phyloP scores from a whole-genome alignment of 2,113 vertebrate species.

The Xiphophorus maculatus region DNA sequence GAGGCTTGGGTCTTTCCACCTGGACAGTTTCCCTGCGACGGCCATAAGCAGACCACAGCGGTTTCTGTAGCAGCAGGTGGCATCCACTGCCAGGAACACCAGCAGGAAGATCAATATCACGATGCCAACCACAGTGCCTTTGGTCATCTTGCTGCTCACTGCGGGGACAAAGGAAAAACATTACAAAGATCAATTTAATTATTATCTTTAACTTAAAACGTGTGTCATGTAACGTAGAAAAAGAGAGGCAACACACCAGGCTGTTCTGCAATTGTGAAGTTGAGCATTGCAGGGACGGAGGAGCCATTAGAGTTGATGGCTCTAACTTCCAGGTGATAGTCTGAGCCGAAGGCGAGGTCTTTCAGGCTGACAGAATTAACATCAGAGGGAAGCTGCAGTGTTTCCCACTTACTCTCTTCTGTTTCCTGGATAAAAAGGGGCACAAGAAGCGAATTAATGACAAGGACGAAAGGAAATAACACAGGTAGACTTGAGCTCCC shows the following conservation, averaged over 20 bases:
- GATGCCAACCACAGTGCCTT: slow-evolving; percentile 77
- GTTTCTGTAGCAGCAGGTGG: slow-evolving; percentile 82
- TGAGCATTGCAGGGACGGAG: slow-evolving; percentile 60
- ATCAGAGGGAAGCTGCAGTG: slow-evolving; percentile 40
- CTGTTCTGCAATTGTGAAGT: slow-evolving; percentile 67
- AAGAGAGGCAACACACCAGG: slow-evolving; percentile 44
- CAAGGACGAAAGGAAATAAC: not conserved
- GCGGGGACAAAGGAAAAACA: not conserved
- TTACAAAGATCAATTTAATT: not conserved
- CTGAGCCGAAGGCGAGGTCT: slow-evolving; percentile 64
- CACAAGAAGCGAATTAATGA: not conserved
- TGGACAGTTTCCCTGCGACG: slow-evolving; percentile 76
- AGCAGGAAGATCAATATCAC: slow-evolving; percentile 80
- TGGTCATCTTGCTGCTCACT: slow-evolving; percentile 68
- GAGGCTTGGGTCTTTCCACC: slow-evolving; percentile 66
- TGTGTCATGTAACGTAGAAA: no score
- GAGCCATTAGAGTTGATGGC: slow-evolving; percentile 76
- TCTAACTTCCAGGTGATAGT: slow-evolving; percentile 73
- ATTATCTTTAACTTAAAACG: not conserved
- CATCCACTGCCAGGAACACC: slow-evolving; percentile 79
- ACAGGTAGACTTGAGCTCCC: not conserved
- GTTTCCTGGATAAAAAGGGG: slow-evolving; percentile 50
- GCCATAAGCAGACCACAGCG: slow-evolving; percentile 81
- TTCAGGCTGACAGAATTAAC: slow-evolving; percentile 56
- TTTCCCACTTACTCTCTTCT: slow-evolving; percentile 64